Percentiles rank a stretch among this genome's conserved stretches.
phyloP scores from a whole-genome alignment of 2,113 vertebrate species.

The Catagonus wagneri region DNA sequence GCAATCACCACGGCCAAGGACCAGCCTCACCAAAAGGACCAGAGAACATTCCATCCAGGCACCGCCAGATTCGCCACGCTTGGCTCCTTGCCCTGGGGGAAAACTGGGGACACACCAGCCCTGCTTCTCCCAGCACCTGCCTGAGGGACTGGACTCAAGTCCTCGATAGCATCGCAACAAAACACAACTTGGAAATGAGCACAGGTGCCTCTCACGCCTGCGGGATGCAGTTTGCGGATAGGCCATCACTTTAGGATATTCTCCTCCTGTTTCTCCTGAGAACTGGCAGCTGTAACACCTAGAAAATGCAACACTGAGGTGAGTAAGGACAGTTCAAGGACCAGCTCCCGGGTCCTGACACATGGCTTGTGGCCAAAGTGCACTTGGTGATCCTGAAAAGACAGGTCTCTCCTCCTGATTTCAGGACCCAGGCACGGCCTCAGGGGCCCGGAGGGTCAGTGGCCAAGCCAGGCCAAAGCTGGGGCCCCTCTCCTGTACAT shows the following conservation, averaged over 20 bases:
- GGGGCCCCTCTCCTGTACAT: neutral
- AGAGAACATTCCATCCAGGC: neutral
- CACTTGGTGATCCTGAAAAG: neutral
- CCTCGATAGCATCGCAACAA: accelerated
- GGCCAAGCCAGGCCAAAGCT: neutral
- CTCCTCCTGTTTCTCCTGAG: neutral
- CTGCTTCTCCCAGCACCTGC: neutral
- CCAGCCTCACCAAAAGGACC: neutral
- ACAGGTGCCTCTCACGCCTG: neutral
- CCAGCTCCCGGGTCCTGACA: neutral
- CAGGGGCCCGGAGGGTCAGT: neutral
- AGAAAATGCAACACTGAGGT: neutral
- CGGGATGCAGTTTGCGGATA: accelerated
- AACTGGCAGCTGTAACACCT: neutral
- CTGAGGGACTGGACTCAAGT: neutral
- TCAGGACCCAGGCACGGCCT: neutral
- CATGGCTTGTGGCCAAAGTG: neutral
- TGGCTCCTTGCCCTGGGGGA: neutral
- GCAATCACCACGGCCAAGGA: neutral
- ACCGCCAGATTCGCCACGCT: neutral
- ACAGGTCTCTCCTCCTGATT: neutral
- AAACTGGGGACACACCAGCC: neutral
- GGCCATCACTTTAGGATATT: neutral
- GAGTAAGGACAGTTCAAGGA: neutral
- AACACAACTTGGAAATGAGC: neutral